phyloP scores from a whole-genome alignment of 1,140 invertebrate species.

The Drosophila virilis region DNA sequence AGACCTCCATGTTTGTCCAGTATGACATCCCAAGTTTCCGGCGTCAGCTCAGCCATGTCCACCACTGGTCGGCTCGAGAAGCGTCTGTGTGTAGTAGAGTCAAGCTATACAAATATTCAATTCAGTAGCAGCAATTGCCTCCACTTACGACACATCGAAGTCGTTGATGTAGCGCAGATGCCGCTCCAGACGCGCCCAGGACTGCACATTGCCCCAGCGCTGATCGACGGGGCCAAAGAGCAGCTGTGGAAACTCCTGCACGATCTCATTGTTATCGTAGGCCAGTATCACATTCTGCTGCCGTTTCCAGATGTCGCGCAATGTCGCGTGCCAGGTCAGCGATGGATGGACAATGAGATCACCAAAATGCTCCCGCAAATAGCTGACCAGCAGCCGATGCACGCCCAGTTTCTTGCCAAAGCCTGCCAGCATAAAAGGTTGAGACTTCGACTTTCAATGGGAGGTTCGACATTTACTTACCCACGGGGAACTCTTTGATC shows the following conservation, averaged over 20 bases:
- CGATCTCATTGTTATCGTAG: constrained; percentile 85
- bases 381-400: constrained; percentile 85
- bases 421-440: constrained; percentile 54
- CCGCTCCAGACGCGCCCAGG: constrained; percentile 84
- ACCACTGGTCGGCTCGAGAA: constrained; percentile 85
- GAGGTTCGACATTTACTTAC: constrained; percentile 65
- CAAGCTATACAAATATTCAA: background rate
- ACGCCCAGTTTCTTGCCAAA: constrained; percentile 82
- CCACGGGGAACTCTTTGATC: constrained; percentile 87
- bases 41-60: constrained; percentile 88
- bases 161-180: constrained; percentile 79
- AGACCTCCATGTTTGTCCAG: constrained; percentile 85
- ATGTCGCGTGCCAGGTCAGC: constrained; percentile 84
- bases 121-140: background rate
- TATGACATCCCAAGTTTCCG: constrained; percentile 85
- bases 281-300: constrained; percentile 86
- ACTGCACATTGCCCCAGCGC: constrained; percentile 87
- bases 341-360: constrained; percentile 84
- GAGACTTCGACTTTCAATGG: background rate
- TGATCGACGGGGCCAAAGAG: constrained; percentile 84
- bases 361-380: constrained; percentile 85
- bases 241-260: constrained; percentile 68
- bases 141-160: constrained; percentile 73
- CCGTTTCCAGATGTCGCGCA: constrained; percentile 85
- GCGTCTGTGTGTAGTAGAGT: constrained; percentile 37